Evolutionary conservation across 2,113 vertebrate genomes (phyloP).

Genomic region (Tachysurus fulvidraco): DNA sequence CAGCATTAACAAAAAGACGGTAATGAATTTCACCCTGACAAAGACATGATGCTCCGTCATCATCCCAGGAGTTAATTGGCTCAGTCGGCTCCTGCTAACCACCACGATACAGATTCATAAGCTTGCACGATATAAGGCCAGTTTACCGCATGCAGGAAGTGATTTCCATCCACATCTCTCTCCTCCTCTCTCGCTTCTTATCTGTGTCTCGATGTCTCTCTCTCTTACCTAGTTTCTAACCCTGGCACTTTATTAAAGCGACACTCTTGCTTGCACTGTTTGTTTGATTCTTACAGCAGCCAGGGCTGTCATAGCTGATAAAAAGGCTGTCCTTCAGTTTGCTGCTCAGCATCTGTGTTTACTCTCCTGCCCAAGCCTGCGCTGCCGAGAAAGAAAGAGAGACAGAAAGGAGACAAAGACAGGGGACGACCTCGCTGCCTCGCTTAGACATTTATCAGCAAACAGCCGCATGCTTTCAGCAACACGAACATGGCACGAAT

Average conservation of each 20-base stretch:
- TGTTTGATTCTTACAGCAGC: conserved; percentile 75
- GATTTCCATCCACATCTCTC: conserved; percentile 68
- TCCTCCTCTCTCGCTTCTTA: conserved; percentile 42
- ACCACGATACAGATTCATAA: conserved; percentile 71
- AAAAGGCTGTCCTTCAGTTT: conserved; percentile 63
- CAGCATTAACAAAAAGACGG: conserved; percentile 63
- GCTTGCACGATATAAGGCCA: conserved; percentile 72
- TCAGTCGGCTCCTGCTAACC: conserved; percentile 73
- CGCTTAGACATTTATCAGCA: conserved; percentile 35
- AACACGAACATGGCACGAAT: too few species aligned
- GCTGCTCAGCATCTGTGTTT: conserved; percentile 47
- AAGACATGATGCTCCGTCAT: conserved; percentile 42
- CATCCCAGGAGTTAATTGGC: conserved; percentile 73
- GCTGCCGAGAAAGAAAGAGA: conserved; percentile 29
- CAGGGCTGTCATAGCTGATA: conserved; percentile 78
- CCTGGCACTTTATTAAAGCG: conserved; percentile 83
- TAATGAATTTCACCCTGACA: conserved; percentile 76
- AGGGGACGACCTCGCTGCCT: conserved; percentile 36
- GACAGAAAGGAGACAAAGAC: conserved; percentile 42
- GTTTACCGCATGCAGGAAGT: conserved; percentile 74
- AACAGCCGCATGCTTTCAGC: conserved; percentile 1
- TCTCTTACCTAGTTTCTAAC: conserved; percentile 39
- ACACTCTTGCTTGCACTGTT: conserved; percentile 69
- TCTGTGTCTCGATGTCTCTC: conserved; percentile 38
- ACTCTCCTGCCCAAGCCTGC: conserved; percentile 55